These are phyloP conservation scores for Acleris laterana DNA, from an alignment of 2,888 invertebrate genomes.

Conservation along the genomic window DNA sequence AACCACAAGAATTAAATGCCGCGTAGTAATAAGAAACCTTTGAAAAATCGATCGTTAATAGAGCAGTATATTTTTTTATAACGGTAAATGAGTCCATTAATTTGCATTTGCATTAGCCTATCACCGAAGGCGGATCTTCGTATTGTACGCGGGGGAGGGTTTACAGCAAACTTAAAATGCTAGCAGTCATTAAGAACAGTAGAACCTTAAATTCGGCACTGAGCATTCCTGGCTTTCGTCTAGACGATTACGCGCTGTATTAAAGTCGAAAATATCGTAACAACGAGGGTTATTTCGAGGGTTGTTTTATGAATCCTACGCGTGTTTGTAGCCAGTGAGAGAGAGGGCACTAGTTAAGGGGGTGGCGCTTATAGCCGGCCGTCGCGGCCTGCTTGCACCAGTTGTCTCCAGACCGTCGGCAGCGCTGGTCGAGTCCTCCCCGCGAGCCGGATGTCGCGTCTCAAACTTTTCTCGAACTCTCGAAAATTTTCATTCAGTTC, in stretches of 20 bases:
- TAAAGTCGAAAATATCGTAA: conserved; percentile 28
- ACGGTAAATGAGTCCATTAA: conserved; percentile 19
- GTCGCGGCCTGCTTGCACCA: conserved; percentile 66
- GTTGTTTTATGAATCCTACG: conserved; percentile 59
- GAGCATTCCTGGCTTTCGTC: conserved; percentile 9
- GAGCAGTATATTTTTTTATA: conserved; percentile 11
- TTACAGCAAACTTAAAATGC: conserved; percentile 18
- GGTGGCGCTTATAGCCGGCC: conserved; percentile 62
- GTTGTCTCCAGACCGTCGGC: conserved; percentile 60
- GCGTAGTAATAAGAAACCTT: conserved; percentile 51
- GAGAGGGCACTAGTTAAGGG: conserved; percentile 64
- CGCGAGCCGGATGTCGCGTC: conserved; percentile 46
- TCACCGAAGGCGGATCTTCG: conserved; percentile 23
- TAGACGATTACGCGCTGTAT: conserved; percentile 24
- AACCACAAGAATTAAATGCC: conserved; percentile 37
- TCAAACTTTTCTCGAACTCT: conserved; percentile 79
- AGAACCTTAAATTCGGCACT: conserved; percentile 2
- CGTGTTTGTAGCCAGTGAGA: conserved; percentile 56
- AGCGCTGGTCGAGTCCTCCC: conserved; percentile 55
- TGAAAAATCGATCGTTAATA: conserved; percentile 36
- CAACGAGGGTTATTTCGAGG: conserved; percentile 57
- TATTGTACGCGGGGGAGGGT: conserved; percentile 31
- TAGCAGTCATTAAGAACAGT: conserved; percentile 13
- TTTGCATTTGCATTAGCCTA: conserved; percentile 32
- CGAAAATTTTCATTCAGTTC: conserved; percentile 63